Conservation (phyloP, 1,140 invertebrate species). For the Mizuhopecten yessoensis region DNA sequence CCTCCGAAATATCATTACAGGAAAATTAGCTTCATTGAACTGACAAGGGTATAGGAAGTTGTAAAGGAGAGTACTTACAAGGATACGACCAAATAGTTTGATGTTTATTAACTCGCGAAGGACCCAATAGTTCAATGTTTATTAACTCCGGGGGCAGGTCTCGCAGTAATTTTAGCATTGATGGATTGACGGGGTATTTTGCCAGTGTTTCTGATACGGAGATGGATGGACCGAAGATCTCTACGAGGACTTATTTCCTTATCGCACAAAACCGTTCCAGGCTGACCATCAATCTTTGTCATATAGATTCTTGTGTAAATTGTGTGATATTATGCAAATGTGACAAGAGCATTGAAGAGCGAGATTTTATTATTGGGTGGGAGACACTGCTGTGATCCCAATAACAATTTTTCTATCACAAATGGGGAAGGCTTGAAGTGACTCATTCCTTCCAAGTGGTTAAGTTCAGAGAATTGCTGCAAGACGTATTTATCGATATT, state of each 20-base stretch:
- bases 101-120: conserved; percentile 30
- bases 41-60: conserved; percentile 6
- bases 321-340: conserved; percentile 39
- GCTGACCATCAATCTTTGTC: conserved; percentile 16
- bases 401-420: not conserved
- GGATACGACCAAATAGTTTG: conserved; percentile 12
- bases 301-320: conserved; percentile 40
- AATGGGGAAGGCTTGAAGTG: not conserved
- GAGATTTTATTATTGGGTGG: conserved; percentile 31
- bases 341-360: not conserved
- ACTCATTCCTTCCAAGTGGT: not conserved
- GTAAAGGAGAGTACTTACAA: conserved; percentile 24
- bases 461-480: not conserved
- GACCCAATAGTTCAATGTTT: conserved; percentile 34
- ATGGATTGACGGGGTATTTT: conserved; percentile 2
- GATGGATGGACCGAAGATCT: not conserved
- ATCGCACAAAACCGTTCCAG: not conserved
- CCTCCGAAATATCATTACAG: conserved; percentile 19
- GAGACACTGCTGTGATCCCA: not conserved
- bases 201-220: not conserved
- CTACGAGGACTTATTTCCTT: conserved; percentile 30
- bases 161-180: not conserved
- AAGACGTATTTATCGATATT: not conserved
- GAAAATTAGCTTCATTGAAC: conserved; percentile 19
- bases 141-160: not conserved